phyloP scores from a whole-genome alignment of 2,797 vertebrate genomes.

The Sarcoramphus papa region DNA sequence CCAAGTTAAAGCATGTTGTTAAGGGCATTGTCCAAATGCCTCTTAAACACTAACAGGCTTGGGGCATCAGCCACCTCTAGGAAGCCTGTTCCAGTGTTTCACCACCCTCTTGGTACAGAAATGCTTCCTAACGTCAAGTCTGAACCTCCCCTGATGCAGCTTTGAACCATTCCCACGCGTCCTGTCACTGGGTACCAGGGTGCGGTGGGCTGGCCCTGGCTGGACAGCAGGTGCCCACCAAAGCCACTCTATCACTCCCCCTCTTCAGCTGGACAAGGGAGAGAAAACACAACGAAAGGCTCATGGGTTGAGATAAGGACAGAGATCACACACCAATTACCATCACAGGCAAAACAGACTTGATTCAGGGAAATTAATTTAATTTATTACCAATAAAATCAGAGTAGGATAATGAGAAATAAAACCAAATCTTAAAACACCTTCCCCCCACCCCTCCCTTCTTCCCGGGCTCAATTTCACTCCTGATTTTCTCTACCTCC shows the following conservation, averaged over 20 bases:
- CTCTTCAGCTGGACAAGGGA: neutral
- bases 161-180: accelerated
- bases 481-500: neutral
- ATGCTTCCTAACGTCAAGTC: neutral
- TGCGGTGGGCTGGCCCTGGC: neutral
- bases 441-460: neutral
- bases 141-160: neutral
- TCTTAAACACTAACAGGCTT: neutral
- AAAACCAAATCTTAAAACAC: neutral
- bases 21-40: neutral
- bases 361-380: no score
- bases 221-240: neutral
- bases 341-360: neutral
- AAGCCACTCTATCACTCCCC: neutral
- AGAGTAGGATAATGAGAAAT: neutral
- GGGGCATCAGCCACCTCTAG: neutral
- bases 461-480: neutral
- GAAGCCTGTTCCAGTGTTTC: neutral
- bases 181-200: no score
- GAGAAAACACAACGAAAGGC: neutral
- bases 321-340: no score
- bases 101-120: neutral
- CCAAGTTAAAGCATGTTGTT: neutral
- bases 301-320: neutral
- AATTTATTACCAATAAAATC: neutral